Evolutionary conservation across 2,797 vertebrate genomes (phyloP).

Genomic region (Hippoglossus hippoglossus): DNA sequence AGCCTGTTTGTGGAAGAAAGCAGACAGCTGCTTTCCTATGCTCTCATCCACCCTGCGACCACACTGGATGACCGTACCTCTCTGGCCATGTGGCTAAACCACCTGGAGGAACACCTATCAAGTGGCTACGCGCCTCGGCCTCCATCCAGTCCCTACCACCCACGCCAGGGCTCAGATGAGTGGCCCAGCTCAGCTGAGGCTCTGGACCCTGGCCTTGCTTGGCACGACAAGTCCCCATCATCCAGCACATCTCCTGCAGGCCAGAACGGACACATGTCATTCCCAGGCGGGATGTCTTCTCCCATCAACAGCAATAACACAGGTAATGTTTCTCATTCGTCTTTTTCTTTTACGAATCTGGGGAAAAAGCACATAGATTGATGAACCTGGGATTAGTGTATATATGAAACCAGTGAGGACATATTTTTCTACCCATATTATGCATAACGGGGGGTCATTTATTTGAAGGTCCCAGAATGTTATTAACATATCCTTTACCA

Average conservation of each 20-base stretch:
- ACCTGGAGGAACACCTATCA: slow-evolving; percentile 94
- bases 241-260: slow-evolving; percentile 84
- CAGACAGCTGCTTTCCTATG: slow-evolving; percentile 95
- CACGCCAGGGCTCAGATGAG: slow-evolving; percentile 92
- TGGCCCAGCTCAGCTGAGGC: slow-evolving; percentile 89
- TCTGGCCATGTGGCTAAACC: slow-evolving; percentile 94
- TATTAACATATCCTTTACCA: not conserved
- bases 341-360: not conserved
- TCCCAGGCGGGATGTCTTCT: slow-evolving; percentile 88
- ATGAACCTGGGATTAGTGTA: not conserved
- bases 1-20: slow-evolving; percentile 96
- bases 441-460: not conserved
- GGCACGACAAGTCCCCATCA: slow-evolving; percentile 88
- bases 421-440: too few species aligned
- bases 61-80: slow-evolving; percentile 95
- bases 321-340: slow-evolving; percentile 71
- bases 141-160: slow-evolving; percentile 85
- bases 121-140: slow-evolving; percentile 83
- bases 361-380: not conserved
- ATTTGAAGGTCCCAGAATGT: not conserved
- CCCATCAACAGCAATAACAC: slow-evolving; percentile 88
- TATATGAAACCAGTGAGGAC: not conserved
- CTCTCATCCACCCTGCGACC: slow-evolving; percentile 98
- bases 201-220: slow-evolving; percentile 86
- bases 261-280: slow-evolving; percentile 92